Evolutionary conservation across 2,797 vertebrate species (phyloP), one percentile per base, ranked within the genome.

Genomic region (Galagoides demidoff): DNA sequence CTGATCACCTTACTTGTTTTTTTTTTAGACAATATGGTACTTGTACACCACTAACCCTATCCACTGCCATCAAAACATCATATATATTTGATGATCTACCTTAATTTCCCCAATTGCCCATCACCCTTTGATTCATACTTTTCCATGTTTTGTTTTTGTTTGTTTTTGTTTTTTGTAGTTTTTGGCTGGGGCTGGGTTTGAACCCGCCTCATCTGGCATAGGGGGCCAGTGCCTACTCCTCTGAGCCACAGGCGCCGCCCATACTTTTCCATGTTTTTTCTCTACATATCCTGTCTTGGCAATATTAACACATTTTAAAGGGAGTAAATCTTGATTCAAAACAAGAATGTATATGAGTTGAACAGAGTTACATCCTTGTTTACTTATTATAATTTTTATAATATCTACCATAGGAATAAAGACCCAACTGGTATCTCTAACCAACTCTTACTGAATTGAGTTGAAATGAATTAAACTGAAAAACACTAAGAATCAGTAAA

Each of bases 391-490:
- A 17, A 49, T 76, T 19, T 34, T 57, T 22, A 1, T 29, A 14
- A 13, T 49, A 71, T n/a, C 64, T 79, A 45, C 16, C 22, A 31
- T 19, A 85, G 43, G 64, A 82, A 52, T 64, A 73, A 90, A 3
- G 55, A 79, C 2, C 2, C 14, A 73, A 23, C 4, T 23, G 52
- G 27, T 25, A 66, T 92, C 37, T 84, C 43, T 84, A 76, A 57
- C 55, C 94, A 74, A 84, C 37, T 87, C 45, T 82, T 89, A 85
- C 31, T 89, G 74, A 74, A 74, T 49, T 78, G 27, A 89, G 20
- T 87, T 86, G 49, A 95, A 90, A 84, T 55, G 23, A 96, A 85
- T 90, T 94, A 93, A 95, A 27, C 45, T 93, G 52, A 74, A 86
- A 68, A 90, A 82, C 68, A 76, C 25, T 12, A 55, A 71, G 89